phyloP scores from a whole-genome alignment of 1,140 invertebrate species.

The Zaprionus nigranus region DNA sequence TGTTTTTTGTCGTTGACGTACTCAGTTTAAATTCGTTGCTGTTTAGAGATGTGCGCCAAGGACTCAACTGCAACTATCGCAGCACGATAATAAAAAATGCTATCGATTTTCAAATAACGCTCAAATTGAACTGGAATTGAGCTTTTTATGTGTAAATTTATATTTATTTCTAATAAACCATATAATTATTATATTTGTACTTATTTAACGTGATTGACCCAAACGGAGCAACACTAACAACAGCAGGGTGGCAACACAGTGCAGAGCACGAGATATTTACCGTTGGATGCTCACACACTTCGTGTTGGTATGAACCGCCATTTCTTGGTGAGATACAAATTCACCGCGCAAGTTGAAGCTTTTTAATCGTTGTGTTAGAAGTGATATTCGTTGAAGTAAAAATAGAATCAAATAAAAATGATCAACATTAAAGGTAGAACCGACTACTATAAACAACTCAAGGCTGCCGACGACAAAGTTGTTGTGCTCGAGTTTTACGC shows the following conservation, averaged over 20 bases:
- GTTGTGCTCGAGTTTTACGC: constrained; percentile 87
- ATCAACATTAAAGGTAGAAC: constrained; percentile 42
- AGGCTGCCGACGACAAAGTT: constrained; percentile 86
- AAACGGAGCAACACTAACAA: background rate
- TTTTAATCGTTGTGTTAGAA: background rate
- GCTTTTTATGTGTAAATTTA: too few relatives aligned
- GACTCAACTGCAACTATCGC: background rate
- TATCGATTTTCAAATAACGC: background rate
- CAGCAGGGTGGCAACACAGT: background rate
- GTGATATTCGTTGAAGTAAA: too few relatives aligned
- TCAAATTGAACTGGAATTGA: background rate
- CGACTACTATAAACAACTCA: constrained; percentile 74
- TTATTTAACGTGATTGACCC: background rate
- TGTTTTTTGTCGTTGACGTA: background rate
- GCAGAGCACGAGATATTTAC: background rate
- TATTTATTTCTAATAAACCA: background rate
- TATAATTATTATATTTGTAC: background rate
- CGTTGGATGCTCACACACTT: background rate
- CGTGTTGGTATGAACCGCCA: background rate
- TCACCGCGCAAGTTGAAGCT: background rate
- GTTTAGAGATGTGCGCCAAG: constrained; percentile 2
- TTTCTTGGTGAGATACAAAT: background rate
- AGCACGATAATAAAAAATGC: background rate
- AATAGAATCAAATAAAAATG: constrained; percentile 21
- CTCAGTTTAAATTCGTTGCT: background rate